A percentile compares a stretch with the other conserved stretches of the same genome.
These are phyloP conservation scores for Drosophila mojavensis DNA, from an alignment of 1,140 invertebrate genomes.

Conservation along the genomic window DNA sequence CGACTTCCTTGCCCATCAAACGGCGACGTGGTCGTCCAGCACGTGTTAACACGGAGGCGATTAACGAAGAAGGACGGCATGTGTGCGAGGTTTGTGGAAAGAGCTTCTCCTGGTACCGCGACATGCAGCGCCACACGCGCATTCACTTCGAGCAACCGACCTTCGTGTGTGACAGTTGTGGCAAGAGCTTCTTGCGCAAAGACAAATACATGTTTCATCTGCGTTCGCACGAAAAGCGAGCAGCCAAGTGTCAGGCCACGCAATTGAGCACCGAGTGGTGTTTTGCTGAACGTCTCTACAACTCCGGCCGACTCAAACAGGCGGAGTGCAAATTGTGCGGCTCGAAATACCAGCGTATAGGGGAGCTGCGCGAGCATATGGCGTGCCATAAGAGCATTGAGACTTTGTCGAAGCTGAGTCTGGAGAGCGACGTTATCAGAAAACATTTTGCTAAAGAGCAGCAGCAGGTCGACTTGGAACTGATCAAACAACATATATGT, in stretches of 20 bases:
- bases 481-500: slow-evolving; percentile 45
- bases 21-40: slow-evolving; percentile 61
- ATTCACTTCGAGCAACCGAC: slow-evolving; percentile 51
- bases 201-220: slow-evolving; percentile 69
- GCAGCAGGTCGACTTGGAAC: slow-evolving; percentile 20
- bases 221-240: slow-evolving; percentile 44
- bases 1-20: slow-evolving; percentile 15
- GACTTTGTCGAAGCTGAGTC: slow-evolving; percentile 33
- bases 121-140: slow-evolving; percentile 67
- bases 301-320: slow-evolving; percentile 32
- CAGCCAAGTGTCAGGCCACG: slow-evolving; percentile 36
- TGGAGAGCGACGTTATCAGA: slow-evolving; percentile 54
- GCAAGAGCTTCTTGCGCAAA: slow-evolving; percentile 65
- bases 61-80: slow-evolving; percentile 48
- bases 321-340: slow-evolving; percentile 70
- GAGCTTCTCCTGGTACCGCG: slow-evolving; percentile 69
- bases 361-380: slow-evolving; percentile 58
- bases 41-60: slow-evolving; percentile 24
- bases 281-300: slow-evolving; percentile 68
- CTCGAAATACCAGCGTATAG: slow-evolving; percentile 35
- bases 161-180: slow-evolving; percentile 56
- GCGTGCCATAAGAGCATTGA: slow-evolving; percentile 32
- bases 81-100: slow-evolving; percentile 60
- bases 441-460: slow-evolving; percentile 42
- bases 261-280: slow-evolving; percentile 45